phyloP scores from a whole-genome alignment of 2,888 invertebrate genomes.

The Mythimna loreyi region DNA sequence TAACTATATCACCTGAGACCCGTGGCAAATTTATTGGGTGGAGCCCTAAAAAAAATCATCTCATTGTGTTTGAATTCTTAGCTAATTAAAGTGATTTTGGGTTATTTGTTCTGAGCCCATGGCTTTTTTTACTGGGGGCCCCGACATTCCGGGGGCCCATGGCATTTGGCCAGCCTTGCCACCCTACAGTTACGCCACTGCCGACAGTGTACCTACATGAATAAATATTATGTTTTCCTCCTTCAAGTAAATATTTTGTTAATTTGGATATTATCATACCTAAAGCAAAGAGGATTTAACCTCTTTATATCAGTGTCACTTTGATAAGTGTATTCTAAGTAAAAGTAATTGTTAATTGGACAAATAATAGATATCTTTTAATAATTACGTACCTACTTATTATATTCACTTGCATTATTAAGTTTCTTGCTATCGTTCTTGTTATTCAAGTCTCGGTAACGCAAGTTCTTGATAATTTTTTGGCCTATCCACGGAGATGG shows the following conservation, averaged over 20 bases:
- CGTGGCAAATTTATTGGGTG: too few species aligned
- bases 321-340: conserved; percentile 31
- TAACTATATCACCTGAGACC: too few species aligned
- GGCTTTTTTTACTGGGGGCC: too few species aligned
- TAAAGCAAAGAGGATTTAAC: conserved; percentile 3
- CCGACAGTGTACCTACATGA: too few species aligned
- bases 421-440: not conserved
- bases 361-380: conserved; percentile 17
- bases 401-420: conserved; percentile 8
- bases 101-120: too few species aligned
- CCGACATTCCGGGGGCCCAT: too few species aligned
- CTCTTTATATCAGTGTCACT: conserved; percentile 22
- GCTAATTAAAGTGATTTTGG: too few species aligned
- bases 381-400: conserved; percentile 22
- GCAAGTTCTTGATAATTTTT: conserved; percentile 4
- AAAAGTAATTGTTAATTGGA: conserved; percentile 12
- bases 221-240: not conserved
- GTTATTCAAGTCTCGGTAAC: not conserved
- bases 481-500: not conserved
- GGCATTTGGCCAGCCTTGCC: too few species aligned
- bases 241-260: conserved; percentile 16
- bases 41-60: too few species aligned
- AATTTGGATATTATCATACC: not conserved
- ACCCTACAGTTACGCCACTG: too few species aligned
- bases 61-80: too few species aligned